Conservation (phyloP, 2,113 vertebrate species). For the Carettochelys insculpta region DNA sequence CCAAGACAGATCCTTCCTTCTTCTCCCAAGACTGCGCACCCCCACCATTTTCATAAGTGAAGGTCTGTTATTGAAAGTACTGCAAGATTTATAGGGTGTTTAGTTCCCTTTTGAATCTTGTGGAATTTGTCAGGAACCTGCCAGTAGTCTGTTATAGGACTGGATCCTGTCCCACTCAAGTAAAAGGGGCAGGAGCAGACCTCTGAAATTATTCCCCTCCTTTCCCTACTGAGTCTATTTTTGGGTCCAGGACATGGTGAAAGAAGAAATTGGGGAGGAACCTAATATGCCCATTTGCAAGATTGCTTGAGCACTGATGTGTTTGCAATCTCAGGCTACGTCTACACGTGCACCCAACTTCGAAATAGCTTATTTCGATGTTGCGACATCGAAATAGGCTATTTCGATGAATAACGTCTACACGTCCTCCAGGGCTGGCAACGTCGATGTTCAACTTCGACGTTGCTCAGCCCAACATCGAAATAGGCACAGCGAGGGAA, state of each 20-base stretch:
- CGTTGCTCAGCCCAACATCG: no score
- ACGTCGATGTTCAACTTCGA: no score
- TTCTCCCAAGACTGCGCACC: not conserved
- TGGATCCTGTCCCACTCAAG: not conserved
- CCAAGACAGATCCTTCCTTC: not conserved
- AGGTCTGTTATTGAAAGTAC: not conserved
- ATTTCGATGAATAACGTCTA: no score
- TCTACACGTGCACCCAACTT: no score
- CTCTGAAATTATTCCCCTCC: not conserved
- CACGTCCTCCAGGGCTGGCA: no score
- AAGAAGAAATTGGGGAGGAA: not conserved
- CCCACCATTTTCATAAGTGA: not conserved
- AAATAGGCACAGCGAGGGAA: no score
- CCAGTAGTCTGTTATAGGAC: not conserved
- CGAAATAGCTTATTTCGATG: no score
- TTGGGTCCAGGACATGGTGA: not conserved
- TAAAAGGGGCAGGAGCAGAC: not conserved
- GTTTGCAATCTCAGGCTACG: not conserved
- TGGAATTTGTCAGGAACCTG: not conserved
- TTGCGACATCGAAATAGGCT: no score
- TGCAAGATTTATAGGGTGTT: not conserved
- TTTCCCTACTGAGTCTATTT: not conserved
- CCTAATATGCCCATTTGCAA: not conserved
- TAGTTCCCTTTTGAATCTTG: not conserved
- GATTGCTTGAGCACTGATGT: not conserved